A percentile compares a stretch with the other conserved stretches of the same genome.
Conservation (phyloP, 2,797 vertebrate genomes). For the Girardinus metallicus region DNA sequence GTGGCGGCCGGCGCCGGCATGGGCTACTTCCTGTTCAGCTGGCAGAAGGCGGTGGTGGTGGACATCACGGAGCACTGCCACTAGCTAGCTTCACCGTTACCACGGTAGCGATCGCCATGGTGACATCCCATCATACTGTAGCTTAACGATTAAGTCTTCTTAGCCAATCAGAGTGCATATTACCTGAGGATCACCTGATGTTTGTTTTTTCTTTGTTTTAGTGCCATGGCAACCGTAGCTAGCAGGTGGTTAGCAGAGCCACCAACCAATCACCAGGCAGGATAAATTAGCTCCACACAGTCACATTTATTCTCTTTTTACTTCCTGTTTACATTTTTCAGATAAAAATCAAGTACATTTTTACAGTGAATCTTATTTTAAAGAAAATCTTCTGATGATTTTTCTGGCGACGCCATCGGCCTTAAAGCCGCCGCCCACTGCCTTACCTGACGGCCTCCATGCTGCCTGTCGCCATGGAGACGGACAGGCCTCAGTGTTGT, state of each 20-base stretch:
- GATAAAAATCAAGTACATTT: neutral
- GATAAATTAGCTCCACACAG: neutral
- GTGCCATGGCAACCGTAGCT: constrained; percentile 39
- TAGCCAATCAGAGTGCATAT: constrained; percentile 36
- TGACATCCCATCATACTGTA: constrained; percentile 10
- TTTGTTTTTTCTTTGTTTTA: neutral
- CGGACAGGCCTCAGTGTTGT: neutral
- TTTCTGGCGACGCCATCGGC: constrained; percentile 14
- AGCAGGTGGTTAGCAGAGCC: constrained; percentile 12
- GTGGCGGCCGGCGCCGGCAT: constrained; percentile 90
- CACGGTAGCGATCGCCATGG: constrained; percentile 26
- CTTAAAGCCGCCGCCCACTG: constrained; percentile 52
- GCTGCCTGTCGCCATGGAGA: neutral
- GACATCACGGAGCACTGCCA: constrained; percentile 99
- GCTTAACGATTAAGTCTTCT: constrained; percentile 3
- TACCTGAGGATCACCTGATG: constrained; percentile 15
- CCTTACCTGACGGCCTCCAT: constrained; percentile 42
- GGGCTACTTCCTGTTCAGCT: constrained; percentile 98
- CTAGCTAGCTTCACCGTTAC: constrained; percentile 59
- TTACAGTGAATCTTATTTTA: neutral
- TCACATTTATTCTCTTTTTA: neutral
- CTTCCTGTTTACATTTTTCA: constrained; percentile 17
- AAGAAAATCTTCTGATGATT: neutral
- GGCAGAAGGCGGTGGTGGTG: constrained; percentile 96
- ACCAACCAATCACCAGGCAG: constrained; percentile 23